Conservation (phyloP, 2,797 vertebrate genomes). For the Halcyon smyrnensis region DNA sequence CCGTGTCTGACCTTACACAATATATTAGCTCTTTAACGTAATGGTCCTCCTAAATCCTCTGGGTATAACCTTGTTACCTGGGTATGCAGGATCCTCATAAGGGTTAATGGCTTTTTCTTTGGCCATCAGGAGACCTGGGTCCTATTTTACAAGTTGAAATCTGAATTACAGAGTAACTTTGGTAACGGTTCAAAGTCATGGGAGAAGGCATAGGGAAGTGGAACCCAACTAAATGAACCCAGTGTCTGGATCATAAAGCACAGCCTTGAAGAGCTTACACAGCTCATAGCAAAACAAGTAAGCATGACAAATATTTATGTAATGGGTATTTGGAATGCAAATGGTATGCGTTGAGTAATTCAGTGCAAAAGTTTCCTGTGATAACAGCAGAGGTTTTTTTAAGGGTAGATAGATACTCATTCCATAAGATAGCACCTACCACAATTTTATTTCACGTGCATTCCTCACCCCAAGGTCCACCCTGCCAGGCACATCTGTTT, state of each 20-base stretch:
- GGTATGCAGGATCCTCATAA: background rate
- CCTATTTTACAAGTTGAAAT: background rate
- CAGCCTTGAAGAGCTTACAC: background rate
- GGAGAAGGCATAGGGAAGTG: background rate
- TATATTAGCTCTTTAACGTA: background rate
- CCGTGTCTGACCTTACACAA: background rate
- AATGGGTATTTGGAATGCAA: slow-evolving; percentile 42
- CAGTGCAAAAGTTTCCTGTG: slow-evolving; percentile 9
- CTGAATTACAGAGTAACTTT: background rate
- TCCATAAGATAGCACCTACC: background rate
- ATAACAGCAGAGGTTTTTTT: background rate
- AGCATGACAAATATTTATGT: slow-evolving; percentile 52
- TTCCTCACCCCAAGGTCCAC: background rate
- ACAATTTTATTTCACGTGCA: background rate
- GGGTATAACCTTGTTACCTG: background rate
- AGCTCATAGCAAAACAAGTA: background rate
- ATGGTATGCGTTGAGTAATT: slow-evolving; percentile 11
- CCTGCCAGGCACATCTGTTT: background rate
- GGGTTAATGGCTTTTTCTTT: background rate
- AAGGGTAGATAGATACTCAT: background rate
- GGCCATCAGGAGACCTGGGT: background rate
- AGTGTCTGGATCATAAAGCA: background rate
- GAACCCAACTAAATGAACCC: background rate
- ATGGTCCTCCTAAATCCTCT: background rate
- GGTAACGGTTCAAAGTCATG: background rate